A percentile compares a stretch with the other conserved stretches of the same genome.
Evolutionary conservation across 2,888 invertebrate species (phyloP).

Genomic region (Gonocerus acuteangulatus): DNA sequence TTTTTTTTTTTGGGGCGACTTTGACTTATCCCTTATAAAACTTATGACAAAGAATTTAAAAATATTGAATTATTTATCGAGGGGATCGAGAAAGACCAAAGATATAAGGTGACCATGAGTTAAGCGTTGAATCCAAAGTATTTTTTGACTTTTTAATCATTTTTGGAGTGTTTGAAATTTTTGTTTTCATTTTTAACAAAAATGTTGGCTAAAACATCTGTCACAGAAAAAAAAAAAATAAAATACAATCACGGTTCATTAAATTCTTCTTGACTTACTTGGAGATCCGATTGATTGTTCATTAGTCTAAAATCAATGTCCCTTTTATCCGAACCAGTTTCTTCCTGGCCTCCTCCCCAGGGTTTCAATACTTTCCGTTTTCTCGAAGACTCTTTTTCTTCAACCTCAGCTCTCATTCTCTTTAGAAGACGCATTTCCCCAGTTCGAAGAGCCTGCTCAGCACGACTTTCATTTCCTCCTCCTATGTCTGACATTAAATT

Average conservation of each 20-base stretch:
- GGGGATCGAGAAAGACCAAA: too few species aligned
- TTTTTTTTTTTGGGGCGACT: too few species aligned
- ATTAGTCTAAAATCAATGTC: conserved; percentile 81
- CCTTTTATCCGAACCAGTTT: conserved; percentile 61
- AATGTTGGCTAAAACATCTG: too few species aligned
- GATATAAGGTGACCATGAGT: too few species aligned
- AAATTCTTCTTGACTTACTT: conserved; percentile 44
- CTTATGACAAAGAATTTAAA: too few species aligned
- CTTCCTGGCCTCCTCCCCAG: conserved; percentile 57
- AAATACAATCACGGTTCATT: neutral
- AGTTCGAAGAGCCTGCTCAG: conserved; percentile 72
- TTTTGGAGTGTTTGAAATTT: too few species aligned
- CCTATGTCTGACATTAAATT: conserved; percentile 48
- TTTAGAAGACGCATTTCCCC: conserved; percentile 84
- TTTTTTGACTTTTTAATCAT: too few species aligned
- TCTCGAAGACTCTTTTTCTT: conserved; percentile 56
- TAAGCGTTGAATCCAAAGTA: too few species aligned
- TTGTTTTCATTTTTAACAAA: too few species aligned
- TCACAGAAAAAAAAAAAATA: neutral
- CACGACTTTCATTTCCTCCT: conserved; percentile 44
- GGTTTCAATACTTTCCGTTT: conserved; percentile 68
- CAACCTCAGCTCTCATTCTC: conserved; percentile 63
- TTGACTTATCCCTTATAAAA: too few species aligned
- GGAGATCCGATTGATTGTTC: conserved; percentile 65
- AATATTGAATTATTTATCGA: too few species aligned